Evolutionary conservation across 2,888 invertebrate genomes (phyloP).

Genomic region (Boloria selene): DNA sequence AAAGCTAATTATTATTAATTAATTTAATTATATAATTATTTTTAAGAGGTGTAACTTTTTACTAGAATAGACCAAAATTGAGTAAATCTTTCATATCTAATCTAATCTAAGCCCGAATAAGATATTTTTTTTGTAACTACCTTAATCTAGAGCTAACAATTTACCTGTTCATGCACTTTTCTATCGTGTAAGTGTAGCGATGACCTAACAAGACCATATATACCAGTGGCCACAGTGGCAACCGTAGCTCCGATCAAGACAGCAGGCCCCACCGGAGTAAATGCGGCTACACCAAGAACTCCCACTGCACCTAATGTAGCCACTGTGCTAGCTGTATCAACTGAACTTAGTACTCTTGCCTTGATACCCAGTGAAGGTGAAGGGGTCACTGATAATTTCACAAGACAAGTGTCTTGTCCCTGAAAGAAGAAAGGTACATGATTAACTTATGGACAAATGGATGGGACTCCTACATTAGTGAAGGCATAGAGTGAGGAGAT

Average conservation of each 20-base stretch:
- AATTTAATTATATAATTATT: too few relatives aligned
- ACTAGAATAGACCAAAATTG: too few relatives aligned
- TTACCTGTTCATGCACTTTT: constrained; percentile 76
- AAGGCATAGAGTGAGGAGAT: too few relatives aligned
- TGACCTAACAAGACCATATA: constrained; percentile 79
- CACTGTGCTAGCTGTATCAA: constrained; percentile 68
- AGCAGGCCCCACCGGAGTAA: constrained; percentile 77
- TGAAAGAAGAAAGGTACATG: constrained; percentile 42
- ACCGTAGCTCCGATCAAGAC: constrained; percentile 74
- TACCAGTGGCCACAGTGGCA: constrained; percentile 71
- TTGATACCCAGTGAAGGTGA: constrained; percentile 67
- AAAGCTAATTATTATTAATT: neutral
- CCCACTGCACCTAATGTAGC: constrained; percentile 74
- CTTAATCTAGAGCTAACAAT: neutral
- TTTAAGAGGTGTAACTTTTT: too few relatives aligned
- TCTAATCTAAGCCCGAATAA: too few relatives aligned
- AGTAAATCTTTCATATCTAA: too few relatives aligned
- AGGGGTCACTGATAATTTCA: constrained; percentile 67
- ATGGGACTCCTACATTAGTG: too few relatives aligned
- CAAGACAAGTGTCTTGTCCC: constrained; percentile 64
- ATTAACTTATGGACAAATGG: neutral
- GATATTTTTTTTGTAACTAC: too few relatives aligned
- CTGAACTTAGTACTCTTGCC: constrained; percentile 66
- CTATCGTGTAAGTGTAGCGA: constrained; percentile 75
- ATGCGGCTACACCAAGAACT: constrained; percentile 75